Conservation (phyloP, 1,140 invertebrate genomes). For the Zaprionus ghesquierei region DNA sequence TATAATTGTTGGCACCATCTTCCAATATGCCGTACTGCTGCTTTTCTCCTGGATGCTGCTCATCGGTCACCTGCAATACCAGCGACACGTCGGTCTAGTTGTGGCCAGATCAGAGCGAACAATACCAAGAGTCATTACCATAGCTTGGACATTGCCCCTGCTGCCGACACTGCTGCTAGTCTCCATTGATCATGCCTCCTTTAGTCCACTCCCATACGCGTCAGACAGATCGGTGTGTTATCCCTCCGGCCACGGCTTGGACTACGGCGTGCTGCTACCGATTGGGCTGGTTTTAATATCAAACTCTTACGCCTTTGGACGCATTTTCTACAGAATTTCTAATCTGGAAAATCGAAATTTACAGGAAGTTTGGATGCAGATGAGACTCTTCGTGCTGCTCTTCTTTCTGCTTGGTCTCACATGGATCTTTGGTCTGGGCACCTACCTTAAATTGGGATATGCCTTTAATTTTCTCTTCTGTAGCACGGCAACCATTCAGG, state of each 20-base stretch:
- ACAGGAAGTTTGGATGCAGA: constrained; percentile 84
- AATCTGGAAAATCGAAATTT: constrained; percentile 83
- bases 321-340: constrained; percentile 84
- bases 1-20: constrained; percentile 83
- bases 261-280: constrained; percentile 84
- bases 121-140: constrained; percentile 83
- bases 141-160: constrained; percentile 84
- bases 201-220: constrained; percentile 73
- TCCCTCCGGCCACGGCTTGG: constrained; percentile 84
- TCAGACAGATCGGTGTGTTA: constrained; percentile 84
- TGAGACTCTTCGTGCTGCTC: constrained; percentile 85
- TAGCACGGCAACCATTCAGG: constrained; percentile 86
- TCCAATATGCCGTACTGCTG: constrained; percentile 86
- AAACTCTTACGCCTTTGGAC: constrained; percentile 85
- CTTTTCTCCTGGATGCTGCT: constrained; percentile 88
- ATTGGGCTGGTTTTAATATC: constrained; percentile 84
- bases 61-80: constrained; percentile 86
- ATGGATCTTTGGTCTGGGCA: constrained; percentile 86
- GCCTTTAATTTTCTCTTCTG: constrained; percentile 86
- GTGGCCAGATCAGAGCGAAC: constrained; percentile 83
- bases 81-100: constrained; percentile 85
- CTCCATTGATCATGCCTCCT: constrained; percentile 83
- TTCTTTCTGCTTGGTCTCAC: constrained; percentile 86
- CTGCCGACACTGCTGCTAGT: constrained; percentile 84
- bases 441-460: constrained; percentile 83